A percentile compares a stretch with the other conserved stretches of the same genome.
phyloP scores from a whole-genome alignment of 2,888 invertebrate species.

The Uloborus plumipes region DNA sequence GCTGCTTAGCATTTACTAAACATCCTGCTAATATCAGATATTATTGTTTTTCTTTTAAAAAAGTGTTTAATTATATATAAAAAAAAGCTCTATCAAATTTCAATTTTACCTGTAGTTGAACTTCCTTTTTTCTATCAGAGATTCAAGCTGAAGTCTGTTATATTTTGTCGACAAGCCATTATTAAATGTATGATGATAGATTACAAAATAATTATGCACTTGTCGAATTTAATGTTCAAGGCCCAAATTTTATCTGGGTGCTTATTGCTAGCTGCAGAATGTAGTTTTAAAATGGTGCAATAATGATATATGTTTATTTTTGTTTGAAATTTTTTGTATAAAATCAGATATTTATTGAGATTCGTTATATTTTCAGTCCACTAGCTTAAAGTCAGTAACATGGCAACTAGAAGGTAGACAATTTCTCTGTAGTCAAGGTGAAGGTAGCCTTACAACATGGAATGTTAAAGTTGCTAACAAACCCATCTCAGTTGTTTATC shows the following conservation, averaged over 20 bases:
- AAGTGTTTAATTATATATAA: too few species aligned
- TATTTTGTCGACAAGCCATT: too few species aligned
- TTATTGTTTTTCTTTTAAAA: too few species aligned
- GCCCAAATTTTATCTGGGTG: not conserved
- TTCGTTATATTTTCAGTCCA: constrained; percentile 19
- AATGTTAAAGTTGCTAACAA: constrained; percentile 82
- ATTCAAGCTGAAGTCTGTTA: too few species aligned
- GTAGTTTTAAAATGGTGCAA: not conserved
- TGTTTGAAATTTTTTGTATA: not conserved
- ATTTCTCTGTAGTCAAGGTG: constrained; percentile 93
- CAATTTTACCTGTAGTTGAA: too few species aligned
- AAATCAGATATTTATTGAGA: not conserved
- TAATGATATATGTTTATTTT: not conserved
- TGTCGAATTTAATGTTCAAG: too few species aligned
- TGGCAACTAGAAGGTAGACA: constrained; percentile 99
- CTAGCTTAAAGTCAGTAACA: constrained; percentile 78
- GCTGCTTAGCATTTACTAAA: too few species aligned
- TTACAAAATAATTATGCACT: too few species aligned
- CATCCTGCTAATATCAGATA: too few species aligned
- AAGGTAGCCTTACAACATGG: constrained; percentile 97
- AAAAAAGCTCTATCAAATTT: too few species aligned
- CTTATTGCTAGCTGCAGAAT: not conserved
- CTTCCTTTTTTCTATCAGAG: too few species aligned
- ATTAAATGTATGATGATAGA: too few species aligned
- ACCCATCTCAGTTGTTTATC: constrained; percentile 81